Evolutionary conservation across 2,888 invertebrate species (phyloP), one percentile per base, ranked within the genome.

Genomic region (Chirona hameri): DNA sequence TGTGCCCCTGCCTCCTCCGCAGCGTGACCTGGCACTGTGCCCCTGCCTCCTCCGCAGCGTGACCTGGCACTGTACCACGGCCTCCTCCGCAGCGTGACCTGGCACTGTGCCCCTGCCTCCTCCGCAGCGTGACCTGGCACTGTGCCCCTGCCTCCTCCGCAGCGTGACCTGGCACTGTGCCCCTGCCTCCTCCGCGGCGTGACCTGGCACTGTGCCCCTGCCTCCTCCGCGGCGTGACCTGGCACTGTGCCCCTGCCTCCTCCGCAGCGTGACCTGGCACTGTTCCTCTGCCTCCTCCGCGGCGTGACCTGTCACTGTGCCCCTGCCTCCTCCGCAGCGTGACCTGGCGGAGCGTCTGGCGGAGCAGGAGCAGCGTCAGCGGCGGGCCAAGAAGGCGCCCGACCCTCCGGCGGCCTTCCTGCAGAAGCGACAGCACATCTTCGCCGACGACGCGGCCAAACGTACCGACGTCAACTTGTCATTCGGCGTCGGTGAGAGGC

Each of bases 281-380:
- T 39, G 39, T 39, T 5, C 39, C 39, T 5, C 39, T 39, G 39
- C 39, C 39, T 39, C 39, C 39, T 39, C 7, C 7, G 7, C 39
- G 7, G 39, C 39, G 39, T 39, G 39, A 39, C 39, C 39, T 39
- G 39, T 39, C 39, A 39, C 39, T 39, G 39, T 39, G 39, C 39
- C 27, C 2, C 69, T 29, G 69, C n/a, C 18, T 7, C 31, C 27
- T 69, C 7, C 1, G 0, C 80, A 80, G 80, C 80, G 80, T 15
- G 80, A 80, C 52, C 52, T 80, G 80, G 21, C 39, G 52, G 9
- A 27, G 29, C 80, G 48, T 27, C 18, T 80, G 52, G 52, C n/a
- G 15, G 80, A 80, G 29, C 80, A 80, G 80, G 55, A 80, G 80
- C 27, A 24, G 27, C 52, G 80, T 0, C 80, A 80, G 52, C n/a